These are phyloP conservation scores for Eumerus sabulonum DNA, from an alignment of 2,888 invertebrate species.

Conservation along the genomic window DNA sequence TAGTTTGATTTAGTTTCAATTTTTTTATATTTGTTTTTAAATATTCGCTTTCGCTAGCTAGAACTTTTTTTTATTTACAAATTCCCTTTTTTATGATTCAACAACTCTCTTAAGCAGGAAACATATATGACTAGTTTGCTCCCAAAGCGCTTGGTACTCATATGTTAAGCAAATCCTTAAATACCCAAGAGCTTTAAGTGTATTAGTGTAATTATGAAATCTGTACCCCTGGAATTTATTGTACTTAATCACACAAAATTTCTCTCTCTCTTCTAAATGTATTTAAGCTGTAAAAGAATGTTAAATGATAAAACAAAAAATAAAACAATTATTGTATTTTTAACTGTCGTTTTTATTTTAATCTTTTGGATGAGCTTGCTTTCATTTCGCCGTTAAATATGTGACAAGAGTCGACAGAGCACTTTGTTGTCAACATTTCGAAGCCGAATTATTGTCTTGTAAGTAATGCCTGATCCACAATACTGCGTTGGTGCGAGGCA, in stretches of 20 bases:
- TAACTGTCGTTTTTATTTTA: constrained; percentile 30
- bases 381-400: too few relatives aligned
- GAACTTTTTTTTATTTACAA: too few relatives aligned
- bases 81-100: too few relatives aligned
- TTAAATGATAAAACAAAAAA: constrained; percentile 38
- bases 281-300: constrained; percentile 52
- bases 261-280: constrained; percentile 53
- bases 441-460: too few relatives aligned
- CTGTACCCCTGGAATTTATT: constrained; percentile 51
- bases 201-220: constrained; percentile 56
- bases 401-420: too few relatives aligned
- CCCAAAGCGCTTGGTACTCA: constrained; percentile 14
- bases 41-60: too few relatives aligned
- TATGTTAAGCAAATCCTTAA: constrained; percentile 34
- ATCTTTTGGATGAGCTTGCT: neutral
- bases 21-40: too few relatives aligned
- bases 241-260: constrained; percentile 42
- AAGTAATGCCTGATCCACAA: too few relatives aligned
- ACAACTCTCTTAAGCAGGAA: constrained; percentile 1
- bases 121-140: constrained; percentile 2
- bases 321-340: constrained; percentile 60
- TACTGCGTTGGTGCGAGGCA: too few relatives aligned
- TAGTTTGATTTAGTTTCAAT: too few relatives aligned
- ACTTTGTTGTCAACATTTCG: too few relatives aligned
- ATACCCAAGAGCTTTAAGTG: constrained; percentile 61